phyloP scores from a whole-genome alignment of 2,888 invertebrate species.

The Sussaba pulchella region DNA sequence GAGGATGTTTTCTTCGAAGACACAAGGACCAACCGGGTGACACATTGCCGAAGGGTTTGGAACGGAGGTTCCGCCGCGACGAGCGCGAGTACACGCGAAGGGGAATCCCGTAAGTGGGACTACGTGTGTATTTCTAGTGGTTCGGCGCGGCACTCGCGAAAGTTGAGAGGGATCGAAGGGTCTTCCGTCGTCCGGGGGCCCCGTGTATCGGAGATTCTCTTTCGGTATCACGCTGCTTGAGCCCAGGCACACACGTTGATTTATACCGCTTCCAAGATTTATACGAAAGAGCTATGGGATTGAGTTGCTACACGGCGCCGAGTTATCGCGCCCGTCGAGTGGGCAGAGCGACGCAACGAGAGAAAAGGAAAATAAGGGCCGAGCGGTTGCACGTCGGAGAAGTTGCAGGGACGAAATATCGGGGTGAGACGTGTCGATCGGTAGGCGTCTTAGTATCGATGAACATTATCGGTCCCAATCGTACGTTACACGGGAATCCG shows the following conservation, averaged over 20 bases:
- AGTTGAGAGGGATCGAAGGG: slow-evolving; percentile 78
- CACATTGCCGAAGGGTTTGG: slow-evolving; percentile 72
- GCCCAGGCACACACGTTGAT: slow-evolving; percentile 79
- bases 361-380: slow-evolving; percentile 49
- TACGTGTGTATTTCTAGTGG: slow-evolving; percentile 76
- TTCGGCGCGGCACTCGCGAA: slow-evolving; percentile 38
- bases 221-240: slow-evolving; percentile 82
- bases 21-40: slow-evolving; percentile 69
- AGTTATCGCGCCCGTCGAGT: slow-evolving; percentile 82
- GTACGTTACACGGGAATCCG: neutral
- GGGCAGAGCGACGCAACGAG: slow-evolving; percentile 78
- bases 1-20: slow-evolving; percentile 46
- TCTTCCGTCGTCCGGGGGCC: slow-evolving; percentile 69
- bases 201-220: slow-evolving; percentile 77
- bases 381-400: neutral
- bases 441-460: slow-evolving; percentile 32
- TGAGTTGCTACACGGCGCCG: slow-evolving; percentile 84
- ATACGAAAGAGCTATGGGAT: slow-evolving; percentile 83
- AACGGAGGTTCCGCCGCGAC: slow-evolving; percentile 51
- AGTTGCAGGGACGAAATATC: slow-evolving; percentile 6
- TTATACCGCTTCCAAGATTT: slow-evolving; percentile 82
- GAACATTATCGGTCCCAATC: slow-evolving; percentile 24
- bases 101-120: slow-evolving; percentile 75
- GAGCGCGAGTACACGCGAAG: slow-evolving; percentile 66
- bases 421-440: slow-evolving; percentile 44